Conservation (phyloP, 2,797 vertebrate genomes). For the Pampus argenteus region DNA sequence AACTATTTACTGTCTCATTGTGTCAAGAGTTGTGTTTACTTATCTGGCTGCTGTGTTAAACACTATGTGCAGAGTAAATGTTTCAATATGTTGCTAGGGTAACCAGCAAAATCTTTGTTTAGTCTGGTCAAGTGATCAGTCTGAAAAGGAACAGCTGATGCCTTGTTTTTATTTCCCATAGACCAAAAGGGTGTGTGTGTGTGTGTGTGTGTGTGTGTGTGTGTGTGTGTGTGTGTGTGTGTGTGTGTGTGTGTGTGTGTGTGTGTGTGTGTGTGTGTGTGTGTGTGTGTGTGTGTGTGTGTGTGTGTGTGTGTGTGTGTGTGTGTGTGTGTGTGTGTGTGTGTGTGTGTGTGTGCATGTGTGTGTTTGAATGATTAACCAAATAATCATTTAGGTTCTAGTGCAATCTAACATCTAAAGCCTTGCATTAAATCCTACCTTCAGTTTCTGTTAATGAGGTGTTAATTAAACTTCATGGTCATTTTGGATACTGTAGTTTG, state of each 20-base stretch:
- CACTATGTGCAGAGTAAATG: conserved; percentile 61
- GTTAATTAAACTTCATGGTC: too few relatives aligned
- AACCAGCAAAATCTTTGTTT: conserved; percentile 71
- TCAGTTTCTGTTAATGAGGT: too few relatives aligned
- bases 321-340: too few relatives aligned
- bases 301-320: too few relatives aligned
- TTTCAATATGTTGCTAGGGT: conserved; percentile 65
- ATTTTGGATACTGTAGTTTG: too few relatives aligned
- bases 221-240: too few relatives aligned
- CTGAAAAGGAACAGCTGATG: conserved; percentile 67
- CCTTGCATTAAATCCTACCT: too few relatives aligned
- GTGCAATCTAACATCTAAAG: background rate
- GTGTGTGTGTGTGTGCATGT: background rate
- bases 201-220: conserved; percentile 3
- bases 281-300: too few relatives aligned
- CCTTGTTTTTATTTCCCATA: conserved; percentile 63
- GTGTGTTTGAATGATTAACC: too few relatives aligned
- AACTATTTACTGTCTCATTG: conserved; percentile 38
- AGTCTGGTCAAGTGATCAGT: conserved; percentile 57
- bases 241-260: too few relatives aligned
- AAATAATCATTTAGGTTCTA: too few relatives aligned
- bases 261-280: too few relatives aligned
- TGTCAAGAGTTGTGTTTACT: conserved; percentile 47
- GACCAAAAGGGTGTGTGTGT: background rate
- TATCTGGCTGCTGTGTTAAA: conserved; percentile 50